Evolutionary conservation across 2,888 invertebrate genomes (phyloP).

Genomic region (Lasioglossum oenotherae): DNA sequence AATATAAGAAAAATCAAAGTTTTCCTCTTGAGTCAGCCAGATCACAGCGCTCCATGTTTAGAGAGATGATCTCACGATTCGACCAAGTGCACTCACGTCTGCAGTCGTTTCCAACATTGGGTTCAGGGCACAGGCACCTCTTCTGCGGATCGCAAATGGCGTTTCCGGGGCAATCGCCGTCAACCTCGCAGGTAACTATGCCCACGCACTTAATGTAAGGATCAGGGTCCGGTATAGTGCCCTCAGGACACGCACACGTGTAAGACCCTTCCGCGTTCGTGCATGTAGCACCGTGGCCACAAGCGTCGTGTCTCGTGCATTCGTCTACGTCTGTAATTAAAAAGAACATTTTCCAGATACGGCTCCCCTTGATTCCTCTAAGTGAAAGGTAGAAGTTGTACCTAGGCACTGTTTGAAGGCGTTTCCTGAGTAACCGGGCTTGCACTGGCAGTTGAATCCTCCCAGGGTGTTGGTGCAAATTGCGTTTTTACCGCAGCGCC

Average conservation of each 20-base stretch:
- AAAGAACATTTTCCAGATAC: background rate
- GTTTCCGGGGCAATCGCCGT: conserved; percentile 95
- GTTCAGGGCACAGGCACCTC: conserved; percentile 95
- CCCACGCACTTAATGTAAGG: conserved; percentile 92
- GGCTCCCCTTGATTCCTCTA: background rate
- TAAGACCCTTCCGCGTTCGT: conserved; percentile 91
- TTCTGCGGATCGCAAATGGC: conserved; percentile 92
- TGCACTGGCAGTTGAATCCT: conserved; percentile 92
- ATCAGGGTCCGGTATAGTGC: conserved; percentile 93
- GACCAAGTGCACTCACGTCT: conserved; percentile 88
- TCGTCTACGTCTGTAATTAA: conserved; percentile 90
- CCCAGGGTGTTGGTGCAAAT: conserved; percentile 93
- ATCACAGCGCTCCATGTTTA: background rate
- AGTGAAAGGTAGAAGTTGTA: conserved; percentile 66
- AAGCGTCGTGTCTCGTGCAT: conserved; percentile 89
- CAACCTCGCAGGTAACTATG: conserved; percentile 90
- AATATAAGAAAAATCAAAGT: background rate
- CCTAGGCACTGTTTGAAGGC: conserved; percentile 91
- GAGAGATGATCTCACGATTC: background rate
- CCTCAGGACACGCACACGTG: conserved; percentile 92
- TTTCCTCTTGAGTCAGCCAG: background rate
- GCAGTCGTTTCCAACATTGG: conserved; percentile 96
- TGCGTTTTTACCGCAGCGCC: conserved; percentile 94
- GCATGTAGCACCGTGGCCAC: conserved; percentile 93
- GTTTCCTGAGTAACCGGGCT: conserved; percentile 94